phyloP scores from a whole-genome alignment of 1,140 invertebrate genomes.

The Cotesia chilonis region DNA sequence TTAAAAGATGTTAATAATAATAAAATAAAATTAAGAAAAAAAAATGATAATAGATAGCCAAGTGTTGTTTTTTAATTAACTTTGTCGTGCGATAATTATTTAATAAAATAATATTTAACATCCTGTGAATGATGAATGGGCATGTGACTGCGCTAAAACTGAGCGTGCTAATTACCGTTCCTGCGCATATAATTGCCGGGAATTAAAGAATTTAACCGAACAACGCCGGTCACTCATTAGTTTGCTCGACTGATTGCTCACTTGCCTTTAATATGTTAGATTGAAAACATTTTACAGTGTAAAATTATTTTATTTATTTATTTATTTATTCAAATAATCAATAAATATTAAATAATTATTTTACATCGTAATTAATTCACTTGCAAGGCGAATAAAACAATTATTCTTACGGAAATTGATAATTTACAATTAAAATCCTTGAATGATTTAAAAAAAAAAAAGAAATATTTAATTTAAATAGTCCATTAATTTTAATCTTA shows the following conservation, averaged over 20 bases:
- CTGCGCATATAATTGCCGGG: conserved; percentile 41
- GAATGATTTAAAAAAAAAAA: too few relatives aligned
- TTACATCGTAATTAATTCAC: too few relatives aligned
- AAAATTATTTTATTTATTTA: conserved; percentile 29
- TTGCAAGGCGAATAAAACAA: too few relatives aligned
- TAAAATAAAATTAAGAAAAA: too few relatives aligned
- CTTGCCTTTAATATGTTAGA: conserved; percentile 49
- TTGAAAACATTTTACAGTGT: conserved; percentile 58
- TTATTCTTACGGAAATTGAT: too few relatives aligned
- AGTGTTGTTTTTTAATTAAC: not conserved
- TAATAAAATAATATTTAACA: too few relatives aligned
- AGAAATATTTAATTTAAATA: too few relatives aligned
- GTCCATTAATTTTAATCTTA: not conserved
- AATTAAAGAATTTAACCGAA: conserved; percentile 45
- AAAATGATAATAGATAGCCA: not conserved
- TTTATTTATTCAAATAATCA: not conserved
- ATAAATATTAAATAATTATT: too few relatives aligned
- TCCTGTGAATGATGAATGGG: not conserved
- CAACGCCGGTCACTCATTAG: conserved; percentile 48
- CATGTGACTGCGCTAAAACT: not conserved
- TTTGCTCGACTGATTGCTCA: conserved; percentile 53
- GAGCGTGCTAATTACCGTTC: conserved; percentile 36
- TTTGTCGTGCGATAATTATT: too few relatives aligned
- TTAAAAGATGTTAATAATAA: too few relatives aligned
- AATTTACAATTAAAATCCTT: too few relatives aligned